phyloP scores from a whole-genome alignment of 2,888 invertebrate species.

The Polietes domitor region DNA sequence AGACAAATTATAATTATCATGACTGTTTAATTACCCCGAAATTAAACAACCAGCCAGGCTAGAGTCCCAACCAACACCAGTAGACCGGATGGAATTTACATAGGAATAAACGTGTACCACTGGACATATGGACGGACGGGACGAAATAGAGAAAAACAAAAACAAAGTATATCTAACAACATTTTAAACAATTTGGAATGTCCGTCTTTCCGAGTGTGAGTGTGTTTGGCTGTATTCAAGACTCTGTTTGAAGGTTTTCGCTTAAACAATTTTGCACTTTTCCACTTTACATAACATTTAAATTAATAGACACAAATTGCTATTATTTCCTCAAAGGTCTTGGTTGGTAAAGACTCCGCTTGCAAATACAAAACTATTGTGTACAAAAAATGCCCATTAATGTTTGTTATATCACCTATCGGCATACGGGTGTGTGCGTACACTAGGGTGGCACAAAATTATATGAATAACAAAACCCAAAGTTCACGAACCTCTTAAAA shows the following conservation, averaged over 20 bases:
- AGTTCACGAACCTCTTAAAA: too few species aligned
- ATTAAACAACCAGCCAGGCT: constrained; percentile 53
- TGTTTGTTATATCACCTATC: neutral
- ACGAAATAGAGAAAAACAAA: constrained; percentile 2
- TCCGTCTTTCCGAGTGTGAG: neutral
- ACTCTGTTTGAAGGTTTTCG: constrained; percentile 5
- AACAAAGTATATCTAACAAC: constrained; percentile 3
- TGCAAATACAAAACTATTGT: neutral
- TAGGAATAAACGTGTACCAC: too few species aligned
- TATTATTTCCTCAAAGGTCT: constrained; percentile 3
- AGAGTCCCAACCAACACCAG: neutral
- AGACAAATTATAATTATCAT: constrained; percentile 59
- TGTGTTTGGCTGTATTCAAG: neutral
- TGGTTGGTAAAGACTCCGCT: neutral
- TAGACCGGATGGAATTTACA: too few species aligned
- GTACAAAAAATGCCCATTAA: neutral
- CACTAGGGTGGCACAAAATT: too few species aligned
- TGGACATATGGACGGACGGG: neutral
- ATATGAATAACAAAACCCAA: too few species aligned
- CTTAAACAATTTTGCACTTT: constrained; percentile 2
- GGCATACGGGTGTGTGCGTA: too few species aligned
- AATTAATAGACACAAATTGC: neutral
- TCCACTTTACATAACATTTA: constrained; percentile 27
- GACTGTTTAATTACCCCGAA: constrained; percentile 64
- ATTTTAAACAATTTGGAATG: constrained; percentile 8